Evolutionary conservation across 2,888 invertebrate genomes (phyloP).

Genomic region (Rhogogaster chlorosoma): DNA sequence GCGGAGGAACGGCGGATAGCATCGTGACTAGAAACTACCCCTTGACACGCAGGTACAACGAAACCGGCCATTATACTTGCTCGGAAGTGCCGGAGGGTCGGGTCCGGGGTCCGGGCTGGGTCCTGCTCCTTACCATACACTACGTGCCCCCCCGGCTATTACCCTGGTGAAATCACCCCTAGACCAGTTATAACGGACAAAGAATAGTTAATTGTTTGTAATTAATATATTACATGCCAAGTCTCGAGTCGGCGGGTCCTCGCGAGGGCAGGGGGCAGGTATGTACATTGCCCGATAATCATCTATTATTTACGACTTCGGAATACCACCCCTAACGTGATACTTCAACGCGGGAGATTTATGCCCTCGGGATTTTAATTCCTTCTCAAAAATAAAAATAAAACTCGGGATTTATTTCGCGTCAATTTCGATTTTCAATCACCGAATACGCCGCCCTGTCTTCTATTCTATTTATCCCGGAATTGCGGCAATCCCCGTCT

Average conservation of each 20-base stretch:
- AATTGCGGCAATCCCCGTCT: no score
- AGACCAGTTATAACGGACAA: conserved; percentile 53
- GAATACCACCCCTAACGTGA: not conserved
- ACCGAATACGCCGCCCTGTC: no score
- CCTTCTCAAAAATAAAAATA: no score
- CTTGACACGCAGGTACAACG: conserved; percentile 71
- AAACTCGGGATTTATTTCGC: not conserved
- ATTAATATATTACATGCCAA: conserved; percentile 74
- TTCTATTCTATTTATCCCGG: no score
- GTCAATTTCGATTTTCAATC: no score
- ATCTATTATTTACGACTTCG: conserved; percentile 67
- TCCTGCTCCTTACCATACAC: not conserved
- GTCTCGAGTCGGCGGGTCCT: conserved; percentile 63
- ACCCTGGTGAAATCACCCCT: not conserved
- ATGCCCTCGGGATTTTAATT: not conserved
- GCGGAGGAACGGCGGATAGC: not conserved
- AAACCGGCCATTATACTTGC: conserved; percentile 69
- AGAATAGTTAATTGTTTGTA: conserved; percentile 73
- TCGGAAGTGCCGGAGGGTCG: conserved; percentile 40
- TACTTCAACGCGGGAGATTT: not conserved
- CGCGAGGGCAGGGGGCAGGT: conserved; percentile 25
- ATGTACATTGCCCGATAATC: conserved; percentile 69
- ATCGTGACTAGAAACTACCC: conserved; percentile 66
- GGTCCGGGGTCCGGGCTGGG: not conserved
- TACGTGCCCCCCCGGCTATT: not conserved